Evolutionary conservation across 1,140 invertebrate genomes (phyloP).

Genomic region (Sitobion miscanthi): DNA sequence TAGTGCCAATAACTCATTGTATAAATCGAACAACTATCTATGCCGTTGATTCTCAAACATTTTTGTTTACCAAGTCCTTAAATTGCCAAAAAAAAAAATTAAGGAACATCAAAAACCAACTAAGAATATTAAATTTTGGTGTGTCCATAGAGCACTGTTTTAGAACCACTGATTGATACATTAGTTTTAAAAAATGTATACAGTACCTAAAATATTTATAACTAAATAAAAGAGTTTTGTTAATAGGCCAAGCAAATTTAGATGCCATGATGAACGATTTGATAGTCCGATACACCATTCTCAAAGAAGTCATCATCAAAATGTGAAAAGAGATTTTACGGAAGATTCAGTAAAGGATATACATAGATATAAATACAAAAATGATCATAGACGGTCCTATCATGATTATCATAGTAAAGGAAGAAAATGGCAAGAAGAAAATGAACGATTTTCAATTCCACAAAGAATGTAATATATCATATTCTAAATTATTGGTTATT

Average conservation of each 20-base stretch:
- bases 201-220: background rate
- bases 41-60: background rate
- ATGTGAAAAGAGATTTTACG: slow-evolving; percentile 18
- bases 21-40: background rate
- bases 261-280: slow-evolving; percentile 1
- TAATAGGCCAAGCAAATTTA: background rate
- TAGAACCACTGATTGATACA: background rate
- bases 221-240: background rate
- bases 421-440: slow-evolving; percentile 5
- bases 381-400: background rate
- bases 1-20: background rate
- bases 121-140: background rate
- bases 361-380: slow-evolving; percentile 20
- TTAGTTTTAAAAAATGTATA: no score
- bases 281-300: background rate
- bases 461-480: slow-evolving; percentile 45
- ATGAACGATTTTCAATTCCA: background rate
- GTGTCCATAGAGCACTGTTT: background rate
- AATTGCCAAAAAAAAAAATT: background rate
- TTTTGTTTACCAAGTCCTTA: background rate
- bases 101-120: background rate
- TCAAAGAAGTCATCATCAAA: background rate
- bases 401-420: background rate
- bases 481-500: background rate
- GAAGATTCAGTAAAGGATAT: slow-evolving; percentile 40